Evolutionary conservation across 2,888 invertebrate genomes (phyloP).

Genomic region (Melanostoma scalare): DNA sequence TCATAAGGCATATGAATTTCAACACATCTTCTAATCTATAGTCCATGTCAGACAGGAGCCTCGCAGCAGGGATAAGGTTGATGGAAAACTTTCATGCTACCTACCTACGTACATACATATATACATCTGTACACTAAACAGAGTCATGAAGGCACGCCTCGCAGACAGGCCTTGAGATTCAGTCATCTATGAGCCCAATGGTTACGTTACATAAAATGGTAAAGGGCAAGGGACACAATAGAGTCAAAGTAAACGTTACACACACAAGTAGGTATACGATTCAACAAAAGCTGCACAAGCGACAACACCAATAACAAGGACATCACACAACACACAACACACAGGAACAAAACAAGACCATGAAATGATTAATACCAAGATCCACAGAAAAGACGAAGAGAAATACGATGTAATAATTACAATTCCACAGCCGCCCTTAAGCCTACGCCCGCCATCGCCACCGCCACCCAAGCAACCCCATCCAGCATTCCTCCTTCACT

Average conservation of each 20-base stretch:
- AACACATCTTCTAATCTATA: constrained; percentile 69
- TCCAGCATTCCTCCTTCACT: not conserved
- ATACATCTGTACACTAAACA: not conserved
- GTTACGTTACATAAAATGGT: constrained; percentile 69
- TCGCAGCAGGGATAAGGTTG: constrained; percentile 23
- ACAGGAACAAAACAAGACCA: constrained; percentile 62
- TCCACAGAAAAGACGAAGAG: constrained; percentile 70
- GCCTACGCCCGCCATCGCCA: constrained; percentile 10
- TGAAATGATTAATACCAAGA: constrained; percentile 71
- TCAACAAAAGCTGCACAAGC: constrained; percentile 48
- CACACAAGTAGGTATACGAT: not conserved
- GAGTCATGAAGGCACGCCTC: constrained; percentile 11
- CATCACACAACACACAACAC: constrained; percentile 31
- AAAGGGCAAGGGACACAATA: constrained; percentile 61
- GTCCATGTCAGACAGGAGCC: constrained; percentile 50
- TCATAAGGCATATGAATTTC: constrained; percentile 71
- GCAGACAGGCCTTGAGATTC: constrained; percentile 51
- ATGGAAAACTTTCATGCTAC: constrained; percentile 27
- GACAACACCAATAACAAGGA: constrained; percentile 54
- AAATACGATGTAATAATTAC: constrained; percentile 73
- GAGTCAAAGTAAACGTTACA: constrained; percentile 45
- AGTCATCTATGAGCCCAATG: constrained; percentile 68
- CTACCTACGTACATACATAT: not conserved
- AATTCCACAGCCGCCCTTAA: constrained; percentile 63
- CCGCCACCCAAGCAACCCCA: constrained; percentile 1